Evolutionary conservation across 2,113 vertebrate genomes (phyloP).

Genomic region (Raphicerus campestris): DNA sequence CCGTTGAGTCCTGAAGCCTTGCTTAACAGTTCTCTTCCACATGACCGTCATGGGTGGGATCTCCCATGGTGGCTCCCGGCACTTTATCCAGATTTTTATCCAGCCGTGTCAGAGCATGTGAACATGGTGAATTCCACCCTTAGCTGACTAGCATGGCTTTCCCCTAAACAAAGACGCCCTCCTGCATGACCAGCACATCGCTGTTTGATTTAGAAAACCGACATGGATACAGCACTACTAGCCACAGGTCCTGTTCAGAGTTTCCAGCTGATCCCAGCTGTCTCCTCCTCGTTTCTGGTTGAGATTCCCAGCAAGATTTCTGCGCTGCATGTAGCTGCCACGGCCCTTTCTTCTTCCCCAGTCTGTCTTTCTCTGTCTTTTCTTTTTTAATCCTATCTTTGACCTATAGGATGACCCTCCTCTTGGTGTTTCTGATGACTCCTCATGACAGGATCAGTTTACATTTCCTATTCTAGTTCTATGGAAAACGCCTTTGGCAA

Average conservation of each 20-base stretch:
- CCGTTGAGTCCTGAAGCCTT: too few species aligned
- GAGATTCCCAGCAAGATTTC: too few species aligned
- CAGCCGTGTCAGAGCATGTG: neutral
- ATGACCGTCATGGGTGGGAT: too few species aligned
- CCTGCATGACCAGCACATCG: neutral
- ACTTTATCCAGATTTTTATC: neutral
- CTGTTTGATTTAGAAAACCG: neutral
- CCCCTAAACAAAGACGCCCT: neutral
- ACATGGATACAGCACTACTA: fast-evolving
- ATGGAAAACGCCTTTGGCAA: fast-evolving
- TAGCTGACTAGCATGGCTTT: neutral
- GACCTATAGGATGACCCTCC: neutral
- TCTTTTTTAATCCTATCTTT: neutral
- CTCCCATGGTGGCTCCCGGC: too few species aligned
- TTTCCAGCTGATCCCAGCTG: too few species aligned
- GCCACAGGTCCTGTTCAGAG: too few species aligned
- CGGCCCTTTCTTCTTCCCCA: neutral
- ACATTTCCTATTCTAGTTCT: neutral
- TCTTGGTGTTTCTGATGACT: neutral
- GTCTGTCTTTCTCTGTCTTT: neutral
- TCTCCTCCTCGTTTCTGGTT: neutral
- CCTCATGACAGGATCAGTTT: neutral
- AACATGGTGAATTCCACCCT: too few species aligned
- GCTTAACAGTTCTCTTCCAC: too few species aligned
- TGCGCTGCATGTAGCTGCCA: too few species aligned